Evolutionary conservation across 1,140 invertebrate genomes (phyloP).

Genomic region (Piezodorus guildinii): DNA sequence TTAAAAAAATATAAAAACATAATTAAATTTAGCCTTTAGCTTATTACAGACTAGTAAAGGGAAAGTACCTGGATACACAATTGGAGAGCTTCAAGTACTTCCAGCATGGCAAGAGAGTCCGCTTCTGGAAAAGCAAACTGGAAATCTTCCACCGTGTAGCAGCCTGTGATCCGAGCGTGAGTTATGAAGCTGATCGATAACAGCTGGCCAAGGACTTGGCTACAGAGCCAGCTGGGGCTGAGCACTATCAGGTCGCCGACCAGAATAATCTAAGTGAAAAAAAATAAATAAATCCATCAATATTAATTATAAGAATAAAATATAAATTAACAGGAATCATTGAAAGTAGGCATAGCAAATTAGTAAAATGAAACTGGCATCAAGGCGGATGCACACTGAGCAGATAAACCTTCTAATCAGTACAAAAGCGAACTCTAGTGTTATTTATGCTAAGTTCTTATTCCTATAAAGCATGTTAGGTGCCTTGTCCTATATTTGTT

Average conservation of each 20-base stretch:
- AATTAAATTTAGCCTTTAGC: too few species aligned
- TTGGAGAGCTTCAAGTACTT: slow-evolving; percentile 54
- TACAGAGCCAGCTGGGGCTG: slow-evolving; percentile 61
- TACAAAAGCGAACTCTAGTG: too few species aligned
- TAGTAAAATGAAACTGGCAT: too few species aligned
- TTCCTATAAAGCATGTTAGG: too few species aligned
- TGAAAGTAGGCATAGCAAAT: too few species aligned
- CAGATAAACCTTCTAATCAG: too few species aligned
- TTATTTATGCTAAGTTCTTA: too few species aligned
- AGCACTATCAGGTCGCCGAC: slow-evolving; percentile 55
- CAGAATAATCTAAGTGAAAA: slow-evolving; percentile 27
- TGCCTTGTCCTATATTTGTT: too few species aligned
- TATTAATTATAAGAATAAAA: not conserved
- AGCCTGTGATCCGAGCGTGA: slow-evolving; percentile 56
- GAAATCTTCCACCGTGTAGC: slow-evolving; percentile 67
- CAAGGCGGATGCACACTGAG: too few species aligned
- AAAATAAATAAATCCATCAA: not conserved
- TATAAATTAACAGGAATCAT: too few species aligned
- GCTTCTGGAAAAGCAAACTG: slow-evolving; percentile 60
- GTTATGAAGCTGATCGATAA: slow-evolving; percentile 53
- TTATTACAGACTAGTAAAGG: not conserved
- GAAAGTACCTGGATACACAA: slow-evolving; percentile 51
- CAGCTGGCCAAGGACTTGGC: slow-evolving; percentile 56
- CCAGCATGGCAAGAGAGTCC: slow-evolving; percentile 56
- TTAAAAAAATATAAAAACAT: too few species aligned